Evolutionary conservation across 2,113 vertebrate species (phyloP).

Genomic region (Gymnorhina tibicen): DNA sequence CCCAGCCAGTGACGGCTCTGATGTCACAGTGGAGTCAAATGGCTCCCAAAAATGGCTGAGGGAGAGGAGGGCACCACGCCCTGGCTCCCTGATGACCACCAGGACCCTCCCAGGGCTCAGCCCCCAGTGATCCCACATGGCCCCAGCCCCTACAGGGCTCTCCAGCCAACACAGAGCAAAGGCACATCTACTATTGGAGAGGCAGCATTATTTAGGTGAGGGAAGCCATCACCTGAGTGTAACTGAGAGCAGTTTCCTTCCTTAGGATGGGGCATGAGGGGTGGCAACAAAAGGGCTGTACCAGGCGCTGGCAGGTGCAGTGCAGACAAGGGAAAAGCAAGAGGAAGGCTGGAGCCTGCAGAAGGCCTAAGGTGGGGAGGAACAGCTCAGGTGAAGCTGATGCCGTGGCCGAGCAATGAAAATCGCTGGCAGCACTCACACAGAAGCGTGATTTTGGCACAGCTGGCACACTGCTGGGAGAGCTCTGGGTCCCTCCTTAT

Average conservation of each 20-base stretch:
- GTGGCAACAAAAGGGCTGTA: not conserved
- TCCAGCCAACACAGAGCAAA: not conserved
- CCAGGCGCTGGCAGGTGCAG: fast-evolving
- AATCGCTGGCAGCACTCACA: fast-evolving
- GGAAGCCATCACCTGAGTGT: not conserved
- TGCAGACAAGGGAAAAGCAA: not conserved
- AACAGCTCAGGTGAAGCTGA: not conserved
- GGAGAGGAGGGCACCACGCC: fast-evolving
- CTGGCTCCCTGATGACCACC: fast-evolving
- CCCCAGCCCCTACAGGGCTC: not conserved
- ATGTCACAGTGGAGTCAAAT: not conserved
- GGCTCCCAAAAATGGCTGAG: not conserved
- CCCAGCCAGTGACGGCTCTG: not conserved
- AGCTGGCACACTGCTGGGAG: fast-evolving
- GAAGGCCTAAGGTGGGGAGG: not conserved
- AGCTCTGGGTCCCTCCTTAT: not conserved
- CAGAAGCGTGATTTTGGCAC: not conserved
- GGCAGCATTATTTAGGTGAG: not conserved
- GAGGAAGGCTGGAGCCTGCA: not conserved
- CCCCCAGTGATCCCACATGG: fast-evolving
- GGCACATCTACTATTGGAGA: too few species aligned
- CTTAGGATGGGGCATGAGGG: too few species aligned
- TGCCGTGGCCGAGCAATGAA: fast-evolving
- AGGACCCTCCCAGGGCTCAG: not conserved
- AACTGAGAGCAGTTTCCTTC: not conserved